phyloP scores from a whole-genome alignment of 2,113 vertebrate species.

The Gopherus flavomarginatus region DNA sequence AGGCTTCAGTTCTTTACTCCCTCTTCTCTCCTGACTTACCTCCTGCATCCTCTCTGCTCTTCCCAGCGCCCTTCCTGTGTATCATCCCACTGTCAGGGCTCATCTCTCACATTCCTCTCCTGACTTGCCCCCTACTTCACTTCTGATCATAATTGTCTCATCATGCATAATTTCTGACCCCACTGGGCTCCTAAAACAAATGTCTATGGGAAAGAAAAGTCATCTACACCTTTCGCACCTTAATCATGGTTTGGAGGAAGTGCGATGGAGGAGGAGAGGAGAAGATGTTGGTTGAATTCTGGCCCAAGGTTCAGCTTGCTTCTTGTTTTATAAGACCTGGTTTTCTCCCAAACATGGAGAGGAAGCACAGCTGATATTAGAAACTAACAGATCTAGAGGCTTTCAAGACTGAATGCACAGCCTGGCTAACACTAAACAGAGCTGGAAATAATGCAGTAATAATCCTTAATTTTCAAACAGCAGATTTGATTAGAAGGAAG shows the following conservation, averaged over 20 bases:
- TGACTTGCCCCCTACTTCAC: background rate
- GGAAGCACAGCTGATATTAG: background rate
- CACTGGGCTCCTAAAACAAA: background rate
- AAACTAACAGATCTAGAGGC: background rate
- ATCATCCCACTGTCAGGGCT: background rate
- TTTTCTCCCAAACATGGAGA: background rate
- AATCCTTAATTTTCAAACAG: background rate
- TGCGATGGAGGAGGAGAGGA: too few relatives aligned
- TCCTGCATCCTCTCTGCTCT: background rate
- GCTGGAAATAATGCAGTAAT: background rate
- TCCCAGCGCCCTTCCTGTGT: background rate
- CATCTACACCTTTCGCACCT: background rate
- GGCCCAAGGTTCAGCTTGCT: background rate
- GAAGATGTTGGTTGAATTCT: background rate
- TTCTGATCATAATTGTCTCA: background rate
- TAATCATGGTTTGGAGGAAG: background rate
- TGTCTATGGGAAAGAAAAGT: background rate
- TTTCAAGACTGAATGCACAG: background rate
- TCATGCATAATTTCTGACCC: background rate
- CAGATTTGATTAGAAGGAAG: conserved; percentile 14
- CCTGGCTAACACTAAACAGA: background rate
- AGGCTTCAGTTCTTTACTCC: too few relatives aligned
- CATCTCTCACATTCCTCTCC: too few relatives aligned
- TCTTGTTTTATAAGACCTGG: background rate
- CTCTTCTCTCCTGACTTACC: too few relatives aligned